Conservation (phyloP, 2,113 vertebrate species). For the Ceratotherium simum region DNA sequence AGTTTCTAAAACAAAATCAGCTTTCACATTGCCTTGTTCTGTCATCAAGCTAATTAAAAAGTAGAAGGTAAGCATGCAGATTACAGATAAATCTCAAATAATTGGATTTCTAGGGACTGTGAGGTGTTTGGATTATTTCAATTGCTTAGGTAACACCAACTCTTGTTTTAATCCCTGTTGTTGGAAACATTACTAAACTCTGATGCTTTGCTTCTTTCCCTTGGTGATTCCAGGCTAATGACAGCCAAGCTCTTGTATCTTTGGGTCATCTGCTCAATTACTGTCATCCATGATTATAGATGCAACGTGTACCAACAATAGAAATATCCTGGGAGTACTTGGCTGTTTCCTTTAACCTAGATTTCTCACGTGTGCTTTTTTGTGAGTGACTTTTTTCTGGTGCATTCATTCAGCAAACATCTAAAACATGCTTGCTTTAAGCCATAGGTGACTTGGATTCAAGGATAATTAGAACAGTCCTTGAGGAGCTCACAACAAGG, state of each 20-base stretch:
- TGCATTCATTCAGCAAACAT: not conserved
- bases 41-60: not conserved
- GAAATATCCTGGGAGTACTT: not conserved
- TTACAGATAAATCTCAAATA: not conserved
- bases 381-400: not conserved
- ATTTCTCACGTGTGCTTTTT: not conserved
- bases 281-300: not conserved
- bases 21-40: not conserved
- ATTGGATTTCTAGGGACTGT: not conserved
- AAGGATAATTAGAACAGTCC: constrained; percentile 1
- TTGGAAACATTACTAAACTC: not conserved
- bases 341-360: not conserved
- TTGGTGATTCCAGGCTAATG: no score
- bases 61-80: not conserved
- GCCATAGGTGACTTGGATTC: not conserved
- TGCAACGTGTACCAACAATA: no score
- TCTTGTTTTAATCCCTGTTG: not conserved
- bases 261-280: not conserved
- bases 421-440: not conserved
- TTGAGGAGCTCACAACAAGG: not conserved
- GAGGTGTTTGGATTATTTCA: not conserved
- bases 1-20: not conserved
- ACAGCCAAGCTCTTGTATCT: not conserved
- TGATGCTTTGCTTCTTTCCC: not conserved
- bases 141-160: not conserved